These are phyloP conservation scores for Craterocephalus amniculus DNA, from an alignment of 2,797 vertebrate genomes.

Conservation along the genomic window DNA sequence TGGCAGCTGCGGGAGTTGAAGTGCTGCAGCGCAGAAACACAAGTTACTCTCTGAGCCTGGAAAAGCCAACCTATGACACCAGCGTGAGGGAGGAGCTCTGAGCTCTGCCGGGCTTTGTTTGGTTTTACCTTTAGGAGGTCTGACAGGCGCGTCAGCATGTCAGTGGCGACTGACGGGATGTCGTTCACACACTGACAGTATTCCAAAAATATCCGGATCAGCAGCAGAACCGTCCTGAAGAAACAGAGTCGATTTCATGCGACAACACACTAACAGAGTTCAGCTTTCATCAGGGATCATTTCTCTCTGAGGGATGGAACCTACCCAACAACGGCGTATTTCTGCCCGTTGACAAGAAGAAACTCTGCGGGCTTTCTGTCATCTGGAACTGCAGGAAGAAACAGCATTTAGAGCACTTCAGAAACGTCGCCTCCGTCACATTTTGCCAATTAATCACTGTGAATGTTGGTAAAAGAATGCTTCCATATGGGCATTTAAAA, in stretches of 20 bases:
- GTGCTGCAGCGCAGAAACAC: conserved; percentile 82
- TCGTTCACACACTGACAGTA: conserved; percentile 98
- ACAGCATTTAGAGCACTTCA: neutral
- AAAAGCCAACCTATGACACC: neutral
- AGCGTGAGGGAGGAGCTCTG: no score
- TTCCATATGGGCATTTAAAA: no score
- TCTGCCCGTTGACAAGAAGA: conserved; percentile 90
- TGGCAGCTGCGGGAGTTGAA: conserved; percentile 99
- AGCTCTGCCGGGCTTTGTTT: no score
- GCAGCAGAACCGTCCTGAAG: conserved; percentile 92
- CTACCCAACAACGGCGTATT: conserved; percentile 96
- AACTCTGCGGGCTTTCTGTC: conserved; percentile 91
- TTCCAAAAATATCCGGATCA: conserved; percentile 97
- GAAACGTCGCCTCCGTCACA: neutral
- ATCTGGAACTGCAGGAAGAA: conserved; percentile 78
- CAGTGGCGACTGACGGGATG: conserved; percentile 95
- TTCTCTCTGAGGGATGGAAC: conserved; percentile 38
- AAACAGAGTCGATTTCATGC: neutral
- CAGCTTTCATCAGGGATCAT: no score
- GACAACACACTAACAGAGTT: no score
- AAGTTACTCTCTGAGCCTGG: neutral
- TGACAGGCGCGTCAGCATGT: conserved; percentile 94
- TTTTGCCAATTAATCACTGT: neutral
- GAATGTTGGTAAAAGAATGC: neutral
- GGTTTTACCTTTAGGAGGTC: conserved; percentile 92